A percentile compares a stretch with the other conserved stretches of the same genome.
These are phyloP conservation scores for Syrphus vitripennis DNA, from an alignment of 2,888 invertebrate species.

Conservation along the genomic window DNA sequence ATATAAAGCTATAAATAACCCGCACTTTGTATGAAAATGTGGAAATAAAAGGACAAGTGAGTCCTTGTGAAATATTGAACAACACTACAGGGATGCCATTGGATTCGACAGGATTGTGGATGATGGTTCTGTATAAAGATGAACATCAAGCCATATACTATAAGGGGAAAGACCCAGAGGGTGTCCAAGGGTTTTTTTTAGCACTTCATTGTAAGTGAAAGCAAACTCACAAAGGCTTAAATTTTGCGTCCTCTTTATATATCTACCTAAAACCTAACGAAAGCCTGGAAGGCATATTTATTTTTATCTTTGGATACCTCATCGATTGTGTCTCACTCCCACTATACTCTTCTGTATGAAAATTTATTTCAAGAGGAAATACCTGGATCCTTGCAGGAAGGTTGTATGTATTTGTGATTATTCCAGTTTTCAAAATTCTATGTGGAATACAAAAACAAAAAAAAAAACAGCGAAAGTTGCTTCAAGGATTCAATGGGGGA, in stretches of 20 bases:
- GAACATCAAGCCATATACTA: neutral
- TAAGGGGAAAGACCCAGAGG: neutral
- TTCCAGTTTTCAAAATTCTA: neutral
- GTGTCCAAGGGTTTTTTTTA: neutral
- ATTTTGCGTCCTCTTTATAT: neutral
- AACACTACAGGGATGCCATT: conserved; percentile 5
- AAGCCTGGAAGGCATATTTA: conserved; percentile 21
- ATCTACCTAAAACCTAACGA: neutral
- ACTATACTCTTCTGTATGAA: neutral
- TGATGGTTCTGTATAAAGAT: neutral
- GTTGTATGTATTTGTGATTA: neutral
- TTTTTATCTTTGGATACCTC: conserved; percentile 50
- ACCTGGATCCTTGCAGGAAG: neutral
- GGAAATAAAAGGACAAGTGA: conserved; percentile 50
- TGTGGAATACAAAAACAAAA: neutral
- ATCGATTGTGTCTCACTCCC: conserved; percentile 30
- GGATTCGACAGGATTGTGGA: neutral
- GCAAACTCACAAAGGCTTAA: neutral
- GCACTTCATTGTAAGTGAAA: conserved; percentile 19
- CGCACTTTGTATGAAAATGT: conserved; percentile 12
- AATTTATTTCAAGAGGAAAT: neutral
- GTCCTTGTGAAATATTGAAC: conserved; percentile 29
- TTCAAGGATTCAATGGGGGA: neutral
- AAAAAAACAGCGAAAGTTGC: neutral
- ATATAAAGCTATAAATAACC: conserved; percentile 19